These are phyloP conservation scores for Brachynemurus nebulosus DNA, from an alignment of 2,888 invertebrate species.

Conservation along the genomic window DNA sequence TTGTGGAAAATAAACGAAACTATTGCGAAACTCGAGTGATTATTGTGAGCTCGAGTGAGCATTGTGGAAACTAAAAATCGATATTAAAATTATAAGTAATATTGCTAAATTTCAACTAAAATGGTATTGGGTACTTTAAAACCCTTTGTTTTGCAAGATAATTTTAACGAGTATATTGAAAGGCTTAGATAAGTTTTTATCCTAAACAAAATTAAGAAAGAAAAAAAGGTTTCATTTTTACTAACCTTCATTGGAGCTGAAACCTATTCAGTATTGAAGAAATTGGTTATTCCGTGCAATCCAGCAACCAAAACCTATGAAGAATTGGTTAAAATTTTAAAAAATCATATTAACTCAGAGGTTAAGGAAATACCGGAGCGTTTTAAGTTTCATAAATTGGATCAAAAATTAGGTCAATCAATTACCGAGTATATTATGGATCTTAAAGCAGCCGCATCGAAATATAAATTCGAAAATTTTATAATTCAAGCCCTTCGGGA, in stretches of 20 bases:
- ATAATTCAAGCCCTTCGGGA: conserved; percentile 16
- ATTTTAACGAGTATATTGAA: background rate
- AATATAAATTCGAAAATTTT: conserved; percentile 13
- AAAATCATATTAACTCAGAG: background rate
- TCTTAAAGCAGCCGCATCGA: conserved; percentile 14
- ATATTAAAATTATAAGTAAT: too few relatives aligned
- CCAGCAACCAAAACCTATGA: conserved; percentile 1
- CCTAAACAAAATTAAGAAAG: background rate
- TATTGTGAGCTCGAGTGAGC: too few relatives aligned
- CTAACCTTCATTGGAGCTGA: background rate
- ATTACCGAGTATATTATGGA: conserved; percentile 15
- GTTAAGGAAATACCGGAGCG: conserved; percentile 14
- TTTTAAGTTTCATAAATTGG: conserved; percentile 16
- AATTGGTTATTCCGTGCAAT: background rate
- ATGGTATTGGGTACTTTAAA: background rate
- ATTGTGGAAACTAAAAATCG: too few relatives aligned
- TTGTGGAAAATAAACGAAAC: too few relatives aligned
- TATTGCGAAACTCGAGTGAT: too few relatives aligned
- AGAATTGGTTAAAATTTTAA: background rate
- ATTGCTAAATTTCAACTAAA: too few relatives aligned
- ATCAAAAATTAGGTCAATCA: conserved; percentile 14
- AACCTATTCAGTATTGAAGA: background rate
- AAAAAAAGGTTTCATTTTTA: background rate
- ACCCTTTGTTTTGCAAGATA: background rate
- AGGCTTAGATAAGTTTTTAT: background rate